A percentile compares a stretch with the other conserved stretches of the same genome.
These are phyloP conservation scores for Orussus abietinus DNA, from an alignment of 1,140 invertebrate genomes.

Conservation along the genomic window DNA sequence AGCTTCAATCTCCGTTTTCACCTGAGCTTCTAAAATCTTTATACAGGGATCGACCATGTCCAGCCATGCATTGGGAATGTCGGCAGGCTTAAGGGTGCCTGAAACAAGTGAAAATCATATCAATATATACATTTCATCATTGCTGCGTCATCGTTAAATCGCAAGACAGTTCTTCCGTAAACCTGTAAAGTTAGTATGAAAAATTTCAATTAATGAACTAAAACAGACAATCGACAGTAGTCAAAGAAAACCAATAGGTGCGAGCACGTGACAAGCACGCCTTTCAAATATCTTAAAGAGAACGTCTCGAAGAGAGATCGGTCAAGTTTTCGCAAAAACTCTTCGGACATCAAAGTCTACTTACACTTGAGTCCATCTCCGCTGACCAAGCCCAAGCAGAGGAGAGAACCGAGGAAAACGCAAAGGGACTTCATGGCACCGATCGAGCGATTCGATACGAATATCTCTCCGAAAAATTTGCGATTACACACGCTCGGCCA, in stretches of 20 bases:
- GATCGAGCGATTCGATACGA: not conserved
- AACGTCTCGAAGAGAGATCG: too few relatives aligned
- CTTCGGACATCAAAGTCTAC: too few relatives aligned
- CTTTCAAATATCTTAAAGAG: not conserved
- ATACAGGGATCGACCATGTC: slow-evolving; percentile 66
- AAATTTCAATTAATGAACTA: too few relatives aligned
- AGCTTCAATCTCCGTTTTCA: slow-evolving; percentile 73
- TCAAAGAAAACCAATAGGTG: not conserved
- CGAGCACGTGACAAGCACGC: not conserved
- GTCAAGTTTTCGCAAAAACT: too few relatives aligned
- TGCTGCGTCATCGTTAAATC: too few relatives aligned
- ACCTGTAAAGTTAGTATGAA: too few relatives aligned
- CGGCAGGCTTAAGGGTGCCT: slow-evolving; percentile 46
- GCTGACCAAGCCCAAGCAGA: slow-evolving; percentile 19
- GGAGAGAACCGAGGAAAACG: slow-evolving; percentile 21
- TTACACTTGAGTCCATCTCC: slow-evolving; percentile 41
- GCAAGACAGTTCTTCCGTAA: too few relatives aligned
- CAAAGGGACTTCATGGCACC: slow-evolving; percentile 31
- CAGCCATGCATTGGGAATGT: slow-evolving; percentile 60
- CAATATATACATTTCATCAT: too few relatives aligned
- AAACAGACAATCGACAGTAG: too few relatives aligned
- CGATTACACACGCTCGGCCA: too few relatives aligned
- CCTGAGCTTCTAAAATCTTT: slow-evolving; percentile 62
- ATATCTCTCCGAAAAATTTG: slow-evolving; percentile 2
- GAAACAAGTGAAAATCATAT: too few relatives aligned